Percentiles rank a stretch among this genome's conserved stretches.
These are phyloP conservation scores for Malacoraja senta DNA, from an alignment of 2,797 vertebrate species.

Conservation along the genomic window DNA sequence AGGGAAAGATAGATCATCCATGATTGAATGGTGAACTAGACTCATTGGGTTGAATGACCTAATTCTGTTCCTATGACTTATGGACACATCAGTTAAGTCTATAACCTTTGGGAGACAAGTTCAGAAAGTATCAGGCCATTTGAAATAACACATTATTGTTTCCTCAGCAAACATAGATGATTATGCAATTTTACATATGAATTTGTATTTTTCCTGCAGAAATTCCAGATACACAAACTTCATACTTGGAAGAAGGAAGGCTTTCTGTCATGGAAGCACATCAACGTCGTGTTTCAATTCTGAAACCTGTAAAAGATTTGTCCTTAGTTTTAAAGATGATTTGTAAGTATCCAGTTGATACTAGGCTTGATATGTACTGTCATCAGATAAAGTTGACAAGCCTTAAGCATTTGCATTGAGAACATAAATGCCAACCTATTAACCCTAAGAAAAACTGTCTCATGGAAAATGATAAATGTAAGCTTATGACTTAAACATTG, in stretches of 20 bases:
- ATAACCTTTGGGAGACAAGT: too few relatives aligned
- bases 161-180: not conserved
- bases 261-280: conserved; percentile 43
- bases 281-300: conserved; percentile 46
- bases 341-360: conserved; percentile 62
- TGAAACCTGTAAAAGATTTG: conserved; percentile 57
- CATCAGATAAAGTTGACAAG: not conserved
- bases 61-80: too few relatives aligned
- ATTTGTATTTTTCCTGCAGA: conserved; percentile 53
- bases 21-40: too few relatives aligned
- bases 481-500: not conserved
- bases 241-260: conserved; percentile 67
- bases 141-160: not conserved
- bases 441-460: not conserved
- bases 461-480: not conserved
- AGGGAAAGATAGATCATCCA: too few relatives aligned
- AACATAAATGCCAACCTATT: not conserved
- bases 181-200: not conserved
- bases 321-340: conserved; percentile 72
- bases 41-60: too few relatives aligned
- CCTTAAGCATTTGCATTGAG: not conserved
- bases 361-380: not conserved
- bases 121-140: not conserved
- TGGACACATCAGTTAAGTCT: too few relatives aligned
- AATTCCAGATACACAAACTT: conserved; percentile 59